Conservation (phyloP, 1,140 invertebrate species). For the Luehdorfia chinensis region DNA sequence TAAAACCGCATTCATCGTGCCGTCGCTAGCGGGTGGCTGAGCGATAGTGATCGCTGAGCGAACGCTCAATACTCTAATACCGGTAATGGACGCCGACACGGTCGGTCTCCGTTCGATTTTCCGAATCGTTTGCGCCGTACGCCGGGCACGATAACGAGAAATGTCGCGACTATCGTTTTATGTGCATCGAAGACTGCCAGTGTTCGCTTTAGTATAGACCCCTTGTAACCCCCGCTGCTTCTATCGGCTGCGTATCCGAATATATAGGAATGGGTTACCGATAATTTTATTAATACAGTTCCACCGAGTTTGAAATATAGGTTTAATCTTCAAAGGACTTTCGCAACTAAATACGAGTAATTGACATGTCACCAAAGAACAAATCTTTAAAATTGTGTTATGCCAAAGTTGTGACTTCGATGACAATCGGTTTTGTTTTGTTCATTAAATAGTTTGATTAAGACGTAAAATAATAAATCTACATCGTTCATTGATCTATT, state of each 20-base stretch:
- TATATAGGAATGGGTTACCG: neutral
- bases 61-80: slow-evolving; percentile 57
- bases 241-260: too few species aligned
- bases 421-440: too few species aligned
- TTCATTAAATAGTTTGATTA: neutral
- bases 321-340: too few species aligned
- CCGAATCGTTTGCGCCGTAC: slow-evolving; percentile 58
- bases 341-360: too few species aligned
- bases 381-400: too few species aligned
- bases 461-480: too few species aligned
- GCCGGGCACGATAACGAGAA: slow-evolving; percentile 51
- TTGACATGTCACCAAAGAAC: too few species aligned
- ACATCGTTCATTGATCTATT: too few species aligned
- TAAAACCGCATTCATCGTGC: neutral
- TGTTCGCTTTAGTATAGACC: slow-evolving; percentile 7
- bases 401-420: too few species aligned
- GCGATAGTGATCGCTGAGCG: slow-evolving; percentile 27
- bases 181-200: slow-evolving; percentile 33
- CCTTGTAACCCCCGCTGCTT: slow-evolving; percentile 6
- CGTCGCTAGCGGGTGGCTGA: neutral
- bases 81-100: slow-evolving; percentile 62
- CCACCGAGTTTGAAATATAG: too few species aligned
- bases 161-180: slow-evolving; percentile 52
- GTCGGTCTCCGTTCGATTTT: slow-evolving; percentile 55
- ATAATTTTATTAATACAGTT: slow-evolving; percentile 1